Evolutionary conservation across 2,888 invertebrate species (phyloP).

Genomic region (Ophioninae sp.): DNA sequence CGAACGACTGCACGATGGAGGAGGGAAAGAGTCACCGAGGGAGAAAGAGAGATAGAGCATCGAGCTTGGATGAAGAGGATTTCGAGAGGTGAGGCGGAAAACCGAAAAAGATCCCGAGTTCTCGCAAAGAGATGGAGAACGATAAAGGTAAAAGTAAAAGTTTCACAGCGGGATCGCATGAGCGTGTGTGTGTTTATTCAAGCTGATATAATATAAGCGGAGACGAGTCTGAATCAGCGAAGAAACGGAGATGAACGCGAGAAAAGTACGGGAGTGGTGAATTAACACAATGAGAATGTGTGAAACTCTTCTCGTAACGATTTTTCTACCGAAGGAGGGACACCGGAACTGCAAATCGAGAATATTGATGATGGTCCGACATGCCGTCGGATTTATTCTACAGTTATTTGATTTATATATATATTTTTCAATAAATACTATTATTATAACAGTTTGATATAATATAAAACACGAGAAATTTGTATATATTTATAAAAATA

Average conservation of each 20-base stretch:
- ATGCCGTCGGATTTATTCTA: no score
- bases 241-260: slow-evolving; percentile 22
- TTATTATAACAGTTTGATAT: no score
- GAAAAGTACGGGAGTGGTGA: not conserved
- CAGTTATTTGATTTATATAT: no score
- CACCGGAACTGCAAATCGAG: no score
- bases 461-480: no score
- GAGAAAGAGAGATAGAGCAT: not conserved
- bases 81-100: slow-evolving; percentile 32
- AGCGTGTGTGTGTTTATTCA: slow-evolving; percentile 18
- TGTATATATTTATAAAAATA: no score
- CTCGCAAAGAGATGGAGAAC: slow-evolving; percentile 33
- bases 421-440: no score
- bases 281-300: slow-evolving; percentile 14
- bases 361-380: no score
- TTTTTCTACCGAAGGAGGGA: no score
- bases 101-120: slow-evolving; percentile 49
- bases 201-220: slow-evolving; percentile 37
- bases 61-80: slow-evolving; percentile 19
- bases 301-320: no score
- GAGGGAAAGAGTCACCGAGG: no score
- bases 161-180: slow-evolving; percentile 10
- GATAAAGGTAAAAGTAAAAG: slow-evolving; percentile 30
- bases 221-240: slow-evolving; percentile 52
- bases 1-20: slow-evolving; percentile 7